These are phyloP conservation scores for Cyprinodon brontotheroides DNA, from an alignment of 2,113 vertebrate genomes.

Conservation along the genomic window DNA sequence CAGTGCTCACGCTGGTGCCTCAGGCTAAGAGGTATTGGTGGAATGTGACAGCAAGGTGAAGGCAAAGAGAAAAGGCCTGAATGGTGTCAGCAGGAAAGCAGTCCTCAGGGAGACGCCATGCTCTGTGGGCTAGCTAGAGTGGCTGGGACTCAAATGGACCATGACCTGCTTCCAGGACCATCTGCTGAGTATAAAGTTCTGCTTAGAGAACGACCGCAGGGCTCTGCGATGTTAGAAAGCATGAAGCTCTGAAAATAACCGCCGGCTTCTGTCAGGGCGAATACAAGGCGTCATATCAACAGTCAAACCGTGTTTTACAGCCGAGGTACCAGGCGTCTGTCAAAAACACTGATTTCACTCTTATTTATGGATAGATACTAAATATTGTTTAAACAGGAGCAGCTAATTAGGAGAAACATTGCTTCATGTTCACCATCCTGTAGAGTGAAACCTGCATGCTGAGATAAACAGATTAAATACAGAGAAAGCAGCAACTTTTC, in stretches of 20 bases:
- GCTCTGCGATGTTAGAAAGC: conserved; percentile 40
- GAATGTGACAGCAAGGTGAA: conserved; percentile 49
- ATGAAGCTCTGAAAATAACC: conserved; percentile 47
- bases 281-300: conserved; percentile 35
- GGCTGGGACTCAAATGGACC: conserved; percentile 54
- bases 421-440: neutral
- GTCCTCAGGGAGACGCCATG: conserved; percentile 41
- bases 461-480: neutral
- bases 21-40: conserved; percentile 35
- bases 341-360: neutral
- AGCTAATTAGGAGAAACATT: neutral
- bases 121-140: conserved; percentile 29
- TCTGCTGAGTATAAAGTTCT: conserved; percentile 35
- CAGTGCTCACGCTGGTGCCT: conserved; percentile 43
- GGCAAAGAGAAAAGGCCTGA: conserved; percentile 44
- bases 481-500: neutral
- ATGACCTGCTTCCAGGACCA: conserved; percentile 41
- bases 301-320: conserved; percentile 16
- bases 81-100: conserved; percentile 43
- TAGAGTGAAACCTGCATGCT: neutral
- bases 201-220: conserved; percentile 43
- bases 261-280: conserved; percentile 46
- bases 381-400: neutral
- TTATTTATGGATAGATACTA: neutral
- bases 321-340: neutral